Evolutionary conservation across 1,140 invertebrate genomes (phyloP), one percentile per base, ranked within the genome.

Genomic region (Drosophila littoralis): DNA sequence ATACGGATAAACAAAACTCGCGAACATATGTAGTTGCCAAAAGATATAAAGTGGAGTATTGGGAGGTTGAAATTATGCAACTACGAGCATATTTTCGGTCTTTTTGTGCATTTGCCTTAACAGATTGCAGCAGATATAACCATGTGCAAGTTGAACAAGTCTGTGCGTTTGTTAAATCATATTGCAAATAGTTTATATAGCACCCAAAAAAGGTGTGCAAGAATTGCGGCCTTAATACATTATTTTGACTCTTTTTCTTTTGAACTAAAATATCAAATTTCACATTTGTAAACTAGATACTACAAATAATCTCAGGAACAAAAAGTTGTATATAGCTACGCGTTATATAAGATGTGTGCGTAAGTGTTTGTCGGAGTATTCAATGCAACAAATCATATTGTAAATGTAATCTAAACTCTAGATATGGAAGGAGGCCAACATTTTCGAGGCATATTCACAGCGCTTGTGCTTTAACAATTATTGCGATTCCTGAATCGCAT

Each of bases 401-500:
- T 17, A 12, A 38, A 38, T 55, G 9, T 17, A 10, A n/a, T 28
- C 13, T n/a, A 33, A 17, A 48, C 46, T 17, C 13, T 15, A 33
- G 5, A n/a, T 45, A 33, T 45, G 22, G n/a, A 46, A 35, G 59
- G 54, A 72, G 43, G 45, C 46, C 22, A 42, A 58, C 33, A 15
- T 13, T 12, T 35, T 43, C 5, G 40, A 45, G 38, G 54, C 63
- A 45, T 10, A 50, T 48, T 77, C 69, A 77, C 69, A 77, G 69
- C 69, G 32, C 50, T 64, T 40, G 17, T 54, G 46, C 2, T 59
- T 32, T 78, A 90, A 71, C 90, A 91, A 6, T 51, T 77, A 6
- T 38, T 63, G 0, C 68, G 59, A 36, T 90, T 91, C 33, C 77
- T 79, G 17, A 92, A 64, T 55, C 91, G 80, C 40, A 77, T 71